Conservation (phyloP, 2,888 invertebrate species). For the Andrena hattorfiana region DNA sequence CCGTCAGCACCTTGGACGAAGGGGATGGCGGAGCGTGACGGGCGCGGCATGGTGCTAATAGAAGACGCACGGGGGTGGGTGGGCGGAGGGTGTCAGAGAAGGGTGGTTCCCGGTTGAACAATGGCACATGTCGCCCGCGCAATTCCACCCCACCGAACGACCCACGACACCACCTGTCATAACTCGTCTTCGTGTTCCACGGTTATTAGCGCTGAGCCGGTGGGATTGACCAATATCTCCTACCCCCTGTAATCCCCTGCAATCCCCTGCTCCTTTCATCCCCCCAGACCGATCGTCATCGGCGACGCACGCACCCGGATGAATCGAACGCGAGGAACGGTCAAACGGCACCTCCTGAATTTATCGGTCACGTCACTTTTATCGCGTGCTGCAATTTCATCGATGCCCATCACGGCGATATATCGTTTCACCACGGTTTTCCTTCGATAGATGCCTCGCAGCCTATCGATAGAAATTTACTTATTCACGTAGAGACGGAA, state of each 20-base stretch:
- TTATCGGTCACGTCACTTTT: conserved; percentile 13
- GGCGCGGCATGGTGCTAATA: conserved; percentile 50
- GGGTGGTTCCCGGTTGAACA: conserved; percentile 73
- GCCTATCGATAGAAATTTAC: no score
- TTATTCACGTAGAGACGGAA: no score
- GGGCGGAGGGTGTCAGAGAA: not conserved
- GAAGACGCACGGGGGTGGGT: conserved; percentile 39
- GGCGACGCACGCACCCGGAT: conserved; percentile 14
- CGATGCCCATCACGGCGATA: not conserved
- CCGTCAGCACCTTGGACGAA: conserved; percentile 46
- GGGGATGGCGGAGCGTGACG: not conserved
- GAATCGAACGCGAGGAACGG: conserved; percentile 18
- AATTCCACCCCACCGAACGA: conserved; percentile 69
- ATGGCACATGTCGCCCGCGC: conserved; percentile 75
- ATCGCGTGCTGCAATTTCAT: conserved; percentile 8
- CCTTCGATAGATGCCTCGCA: no score
- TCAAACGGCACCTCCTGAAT: conserved; percentile 23
- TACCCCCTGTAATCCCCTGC: conserved; percentile 42
- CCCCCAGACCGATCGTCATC: conserved; percentile 12
- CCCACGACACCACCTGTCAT: conserved; percentile 78
- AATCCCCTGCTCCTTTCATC: conserved; percentile 46
- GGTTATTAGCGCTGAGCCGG: conserved; percentile 78
- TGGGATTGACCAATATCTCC: conserved; percentile 72
- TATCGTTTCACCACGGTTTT: no score
- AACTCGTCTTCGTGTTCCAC: conserved; percentile 77